Base-by-base conservation (phyloP, 2,797 vertebrate genomes). In the Hipposideros larvatus region DNA sequence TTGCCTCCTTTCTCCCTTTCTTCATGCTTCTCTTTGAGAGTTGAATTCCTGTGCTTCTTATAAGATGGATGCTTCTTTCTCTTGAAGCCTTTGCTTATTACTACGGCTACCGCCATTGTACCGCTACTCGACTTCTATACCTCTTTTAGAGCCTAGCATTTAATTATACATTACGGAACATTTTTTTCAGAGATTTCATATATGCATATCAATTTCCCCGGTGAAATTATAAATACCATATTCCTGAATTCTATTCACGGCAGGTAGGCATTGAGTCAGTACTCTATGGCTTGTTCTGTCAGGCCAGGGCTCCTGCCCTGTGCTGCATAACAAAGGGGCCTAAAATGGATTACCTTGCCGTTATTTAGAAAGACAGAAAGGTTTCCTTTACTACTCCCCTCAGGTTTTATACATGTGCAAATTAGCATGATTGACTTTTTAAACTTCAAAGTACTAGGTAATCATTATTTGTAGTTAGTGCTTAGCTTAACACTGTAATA, bases 361-460 rank as follows among this genome's bases (percentile, higher is more conserved):
- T 95, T 78, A 51, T 86, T 79, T 87, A 83, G 66, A 91, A 90
- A 94, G 24, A 59, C 21, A 55, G 11, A 83, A 74, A 78, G 34
- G 51, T 63, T 94, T 73, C 73, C 7, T 83, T 91, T 11, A 43
- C 59, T 41, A 71, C 11, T 86, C 75, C 61, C 22, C n/a, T 65
- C 18, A 79, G 59, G 24, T 51, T 71, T 65, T 74, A 34, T 28
- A 19, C 11, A 48, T 24, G 11, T 92, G 37, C 22, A n/a, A 83
- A 87, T 96, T 96, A 93, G 43, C 68, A 86, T 89, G 95, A 86
- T 7, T 86, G 51, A 95, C 75, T 97, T 96, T 95, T 83, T 89
- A 85, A 93, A 83, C n/a, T 70, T 28, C 51, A 85, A 41, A 74
- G 11, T 57, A 87, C 37, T 57, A 82, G 57, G 7, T 90, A 95